These are phyloP conservation scores for Ctenopoma multispine DNA, from an alignment of 2,797 vertebrate species.

Conservation along the genomic window DNA sequence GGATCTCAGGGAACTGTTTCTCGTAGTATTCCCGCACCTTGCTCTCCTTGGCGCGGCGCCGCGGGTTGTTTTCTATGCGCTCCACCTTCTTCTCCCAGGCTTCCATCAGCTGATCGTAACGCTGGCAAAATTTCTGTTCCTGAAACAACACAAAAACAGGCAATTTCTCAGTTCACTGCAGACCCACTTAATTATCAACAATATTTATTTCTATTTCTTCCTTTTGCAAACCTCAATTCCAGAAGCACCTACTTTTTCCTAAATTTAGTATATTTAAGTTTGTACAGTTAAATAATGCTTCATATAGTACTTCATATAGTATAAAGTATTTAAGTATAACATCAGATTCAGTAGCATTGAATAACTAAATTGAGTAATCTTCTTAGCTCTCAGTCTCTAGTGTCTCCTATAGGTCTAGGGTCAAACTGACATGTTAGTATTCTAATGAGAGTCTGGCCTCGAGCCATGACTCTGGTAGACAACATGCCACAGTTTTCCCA, in stretches of 20 bases:
- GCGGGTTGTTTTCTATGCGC: conserved; percentile 97
- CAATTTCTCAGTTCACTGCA: conserved; percentile 16
- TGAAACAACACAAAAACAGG: conserved; percentile 63
- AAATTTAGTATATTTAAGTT: no score
- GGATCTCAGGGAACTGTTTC: conserved; percentile 98
- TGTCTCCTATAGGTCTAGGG: conserved; percentile 6
- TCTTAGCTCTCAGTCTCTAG: not conserved
- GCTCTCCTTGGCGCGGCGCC: conserved; percentile 96
- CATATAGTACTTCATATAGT: no score
- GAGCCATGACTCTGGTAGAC: conserved; percentile 42
- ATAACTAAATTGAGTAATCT: not conserved
- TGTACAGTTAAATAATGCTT: no score
- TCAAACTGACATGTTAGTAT: conserved; percentile 28
- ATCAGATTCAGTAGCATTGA: not conserved
- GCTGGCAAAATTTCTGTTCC: conserved; percentile 99
- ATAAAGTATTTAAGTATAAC: not conserved
- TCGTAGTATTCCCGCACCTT: conserved; percentile 99
- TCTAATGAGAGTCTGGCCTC: conserved; percentile 46
- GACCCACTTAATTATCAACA: not conserved
- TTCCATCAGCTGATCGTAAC: conserved; percentile 99
- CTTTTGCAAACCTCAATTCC: not conserved
- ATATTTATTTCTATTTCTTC: not conserved
- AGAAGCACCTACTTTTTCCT: no score
- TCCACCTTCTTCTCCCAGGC: conserved; percentile 99
- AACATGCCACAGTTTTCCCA: conserved; percentile 47